A percentile compares a stretch with the other conserved stretches of the same genome.
phyloP scores from a whole-genome alignment of 2,888 invertebrate genomes.

The Timema podura region DNA sequence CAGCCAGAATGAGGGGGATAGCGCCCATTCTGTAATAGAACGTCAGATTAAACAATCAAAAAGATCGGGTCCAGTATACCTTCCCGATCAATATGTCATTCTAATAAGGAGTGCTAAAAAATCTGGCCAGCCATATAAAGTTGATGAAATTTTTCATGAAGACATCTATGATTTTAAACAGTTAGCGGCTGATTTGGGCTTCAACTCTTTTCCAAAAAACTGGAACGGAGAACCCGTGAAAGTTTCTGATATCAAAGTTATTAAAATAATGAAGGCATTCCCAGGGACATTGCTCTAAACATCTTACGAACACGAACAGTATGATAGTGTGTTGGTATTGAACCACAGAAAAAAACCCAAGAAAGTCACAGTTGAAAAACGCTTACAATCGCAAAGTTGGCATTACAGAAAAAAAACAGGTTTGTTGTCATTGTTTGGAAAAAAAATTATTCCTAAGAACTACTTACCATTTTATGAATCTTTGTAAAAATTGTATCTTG shows the following conservation, averaged over 20 bases:
- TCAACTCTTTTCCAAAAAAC: too few species aligned
- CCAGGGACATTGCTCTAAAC: constrained; percentile 1
- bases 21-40: constrained; percentile 34
- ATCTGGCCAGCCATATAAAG: not conserved
- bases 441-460: not conserved
- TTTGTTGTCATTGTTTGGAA: not conserved
- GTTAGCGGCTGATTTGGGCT: too few species aligned
- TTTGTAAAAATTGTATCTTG: too few species aligned
- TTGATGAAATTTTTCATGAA: constrained; percentile 9
- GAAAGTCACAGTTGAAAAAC: not conserved
- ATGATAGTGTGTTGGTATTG: not conserved
- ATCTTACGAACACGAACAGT: constrained; percentile 6
- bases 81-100: constrained; percentile 21
- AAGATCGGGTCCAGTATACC: constrained; percentile 25
- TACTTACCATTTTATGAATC: not conserved
- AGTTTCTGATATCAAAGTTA: not conserved
- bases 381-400: constrained; percentile 4
- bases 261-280: not conserved
- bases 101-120: constrained; percentile 13
- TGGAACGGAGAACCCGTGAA: too few species aligned
- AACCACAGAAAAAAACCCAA: not conserved
- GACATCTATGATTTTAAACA: constrained; percentile 14
- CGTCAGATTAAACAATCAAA: constrained; percentile 29
- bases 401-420: not conserved
- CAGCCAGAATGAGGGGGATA: constrained; percentile 36